Conservation (phyloP, 2,797 vertebrate genomes). For the Lagorchestes hirsutus region DNA sequence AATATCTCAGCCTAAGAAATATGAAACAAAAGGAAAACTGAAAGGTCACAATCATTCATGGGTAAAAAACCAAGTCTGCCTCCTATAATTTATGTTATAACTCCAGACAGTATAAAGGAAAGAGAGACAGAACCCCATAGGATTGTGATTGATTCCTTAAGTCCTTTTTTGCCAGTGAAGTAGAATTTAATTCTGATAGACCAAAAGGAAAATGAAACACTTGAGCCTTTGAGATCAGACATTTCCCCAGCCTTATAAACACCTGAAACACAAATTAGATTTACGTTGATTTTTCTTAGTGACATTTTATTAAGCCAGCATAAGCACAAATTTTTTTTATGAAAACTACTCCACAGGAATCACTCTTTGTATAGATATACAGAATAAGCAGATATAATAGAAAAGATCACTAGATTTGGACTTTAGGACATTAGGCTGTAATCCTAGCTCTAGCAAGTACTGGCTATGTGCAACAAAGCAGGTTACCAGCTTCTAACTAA, state of each 20-base stretch:
- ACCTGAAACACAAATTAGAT: background rate
- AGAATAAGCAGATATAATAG: background rate
- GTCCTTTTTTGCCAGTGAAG: background rate
- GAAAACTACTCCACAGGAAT: background rate
- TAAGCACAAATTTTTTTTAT: background rate
- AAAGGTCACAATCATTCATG: background rate
- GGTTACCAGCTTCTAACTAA: background rate
- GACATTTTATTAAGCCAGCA: background rate
- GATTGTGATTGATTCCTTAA: slow-evolving; percentile 1
- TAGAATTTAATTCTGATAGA: background rate
- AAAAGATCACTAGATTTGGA: background rate
- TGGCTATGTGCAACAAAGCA: background rate
- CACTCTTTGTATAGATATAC: background rate
- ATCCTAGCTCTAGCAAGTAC: background rate
- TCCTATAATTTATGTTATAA: slow-evolving; percentile 5
- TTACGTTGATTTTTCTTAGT: background rate
- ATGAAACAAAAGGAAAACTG: slow-evolving; percentile 1
- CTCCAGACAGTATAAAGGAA: background rate
- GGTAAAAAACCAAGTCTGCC: background rate
- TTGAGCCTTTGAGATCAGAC: background rate
- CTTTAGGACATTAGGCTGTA: background rate
- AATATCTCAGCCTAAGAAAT: slow-evolving; percentile 8
- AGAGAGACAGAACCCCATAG: background rate
- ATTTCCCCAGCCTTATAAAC: slow-evolving; percentile 30
- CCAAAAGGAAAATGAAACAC: background rate